These are phyloP conservation scores for Forbesichthys papilliferus DNA, from an alignment of 2,113 vertebrate genomes.

Conservation along the genomic window DNA sequence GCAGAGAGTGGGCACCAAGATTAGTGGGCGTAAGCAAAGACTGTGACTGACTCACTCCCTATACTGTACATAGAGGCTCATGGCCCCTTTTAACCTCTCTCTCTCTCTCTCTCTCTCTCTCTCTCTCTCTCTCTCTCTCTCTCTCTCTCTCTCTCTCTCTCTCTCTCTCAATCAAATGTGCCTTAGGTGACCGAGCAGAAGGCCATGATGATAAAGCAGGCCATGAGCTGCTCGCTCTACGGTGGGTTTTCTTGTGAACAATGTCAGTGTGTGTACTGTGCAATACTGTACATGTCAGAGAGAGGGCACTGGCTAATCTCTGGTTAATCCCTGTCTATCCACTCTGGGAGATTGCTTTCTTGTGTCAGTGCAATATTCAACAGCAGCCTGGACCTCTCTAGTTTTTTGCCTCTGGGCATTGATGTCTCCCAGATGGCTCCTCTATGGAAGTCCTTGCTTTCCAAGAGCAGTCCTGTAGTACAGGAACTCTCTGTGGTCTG, in stretches of 20 bases:
- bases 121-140: constrained; percentile 4
- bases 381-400: neutral
- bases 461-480: constrained; percentile 58
- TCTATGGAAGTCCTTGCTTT: constrained; percentile 61
- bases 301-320: neutral
- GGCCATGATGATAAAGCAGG: constrained; percentile 78
- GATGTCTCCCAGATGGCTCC: constrained; percentile 48
- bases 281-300: neutral
- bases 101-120: neutral
- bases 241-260: constrained; percentile 70
- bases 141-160: neutral
- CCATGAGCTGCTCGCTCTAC: constrained; percentile 81
- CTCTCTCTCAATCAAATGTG: neutral
- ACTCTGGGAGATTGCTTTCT: neutral
- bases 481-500: constrained; percentile 60
- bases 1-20: constrained; percentile 83
- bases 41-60: neutral
- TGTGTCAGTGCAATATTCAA: neutral
- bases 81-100: neutral
- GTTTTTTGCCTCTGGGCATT: constrained; percentile 1
- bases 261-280: constrained; percentile 2
- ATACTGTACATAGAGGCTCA: neutral
- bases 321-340: neutral
- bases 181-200: constrained; percentile 79
- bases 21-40: constrained; percentile 81